Conservation (phyloP, 1,140 invertebrate species). For the Aphelinus certus region DNA sequence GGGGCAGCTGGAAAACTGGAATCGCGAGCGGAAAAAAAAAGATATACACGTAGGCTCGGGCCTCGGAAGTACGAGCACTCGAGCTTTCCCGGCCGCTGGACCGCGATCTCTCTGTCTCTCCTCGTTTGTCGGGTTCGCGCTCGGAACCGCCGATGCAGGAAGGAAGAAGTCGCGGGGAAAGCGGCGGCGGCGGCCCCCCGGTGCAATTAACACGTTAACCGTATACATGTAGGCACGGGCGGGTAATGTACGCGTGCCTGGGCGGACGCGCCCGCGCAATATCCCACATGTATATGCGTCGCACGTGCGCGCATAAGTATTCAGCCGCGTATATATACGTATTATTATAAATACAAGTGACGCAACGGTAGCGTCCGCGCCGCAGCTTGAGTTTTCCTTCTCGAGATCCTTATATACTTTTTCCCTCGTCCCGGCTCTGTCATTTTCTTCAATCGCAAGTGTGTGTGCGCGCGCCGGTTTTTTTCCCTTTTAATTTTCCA, state of each 20-base stretch:
- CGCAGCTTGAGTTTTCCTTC: no score
- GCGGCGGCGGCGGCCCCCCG: background rate
- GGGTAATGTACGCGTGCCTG: conserved; percentile 2
- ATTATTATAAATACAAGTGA: conserved; percentile 12
- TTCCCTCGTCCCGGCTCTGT: no score
- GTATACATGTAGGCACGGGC: background rate
- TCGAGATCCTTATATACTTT: no score
- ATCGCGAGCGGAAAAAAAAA: background rate
- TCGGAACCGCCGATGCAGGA: background rate
- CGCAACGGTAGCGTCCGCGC: conserved; percentile 16
- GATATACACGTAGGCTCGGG: background rate
- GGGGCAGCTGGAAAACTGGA: no score
- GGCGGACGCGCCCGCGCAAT: background rate
- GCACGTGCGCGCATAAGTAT: conserved; percentile 15
- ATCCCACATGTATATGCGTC: background rate
- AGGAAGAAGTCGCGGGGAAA: background rate
- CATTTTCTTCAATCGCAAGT: no score
- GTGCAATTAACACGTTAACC: conserved; percentile 26
- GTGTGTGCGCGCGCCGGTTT: no score
- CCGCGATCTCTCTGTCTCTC: no score
- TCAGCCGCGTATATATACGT: background rate
- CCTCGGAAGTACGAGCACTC: background rate
- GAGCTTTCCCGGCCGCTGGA: no score
- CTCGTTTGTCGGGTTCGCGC: background rate
- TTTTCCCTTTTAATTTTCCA: no score